Conservation (phyloP, 2,797 vertebrate genomes). For the Karalla daura region DNA sequence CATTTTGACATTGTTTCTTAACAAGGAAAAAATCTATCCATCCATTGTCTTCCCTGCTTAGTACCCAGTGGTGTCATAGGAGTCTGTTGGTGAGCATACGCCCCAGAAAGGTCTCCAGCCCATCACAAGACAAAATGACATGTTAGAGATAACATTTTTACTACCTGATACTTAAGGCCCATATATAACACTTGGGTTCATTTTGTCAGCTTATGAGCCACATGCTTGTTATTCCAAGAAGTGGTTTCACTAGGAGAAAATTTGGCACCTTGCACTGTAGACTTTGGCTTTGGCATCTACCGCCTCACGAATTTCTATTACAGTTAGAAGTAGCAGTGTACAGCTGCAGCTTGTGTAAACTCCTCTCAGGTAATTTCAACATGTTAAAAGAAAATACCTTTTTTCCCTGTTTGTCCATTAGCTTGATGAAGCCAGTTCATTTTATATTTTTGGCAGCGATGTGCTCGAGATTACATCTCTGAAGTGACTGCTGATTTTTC, state of each 20-base stretch:
- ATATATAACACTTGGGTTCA: background rate
- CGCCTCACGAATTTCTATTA: constrained; percentile 21
- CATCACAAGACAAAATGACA: background rate
- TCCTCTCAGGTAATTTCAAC: constrained; percentile 21
- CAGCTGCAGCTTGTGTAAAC: no score
- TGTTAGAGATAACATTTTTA: background rate
- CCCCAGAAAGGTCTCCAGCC: no score
- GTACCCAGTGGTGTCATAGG: no score
- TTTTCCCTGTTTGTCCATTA: constrained; percentile 9
- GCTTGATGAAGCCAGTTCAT: constrained; percentile 35
- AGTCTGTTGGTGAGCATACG: no score
- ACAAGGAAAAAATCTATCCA: no score
- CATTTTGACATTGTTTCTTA: no score
- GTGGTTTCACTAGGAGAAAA: background rate
- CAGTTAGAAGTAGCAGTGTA: no score
- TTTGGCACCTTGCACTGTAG: background rate
- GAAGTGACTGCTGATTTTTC: constrained; percentile 5
- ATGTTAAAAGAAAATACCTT: constrained; percentile 4
- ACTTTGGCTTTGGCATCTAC: background rate
- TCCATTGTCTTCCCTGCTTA: no score
- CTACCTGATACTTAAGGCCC: background rate
- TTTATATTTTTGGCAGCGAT: constrained; percentile 1
- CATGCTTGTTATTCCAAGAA: background rate
- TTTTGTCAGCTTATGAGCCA: background rate
- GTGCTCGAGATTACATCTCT: constrained; percentile 23